Percentiles rank a stretch among this genome's conserved stretches.
Evolutionary conservation across 1,140 invertebrate species (phyloP).

Genomic region (Globodera rostochiensis): DNA sequence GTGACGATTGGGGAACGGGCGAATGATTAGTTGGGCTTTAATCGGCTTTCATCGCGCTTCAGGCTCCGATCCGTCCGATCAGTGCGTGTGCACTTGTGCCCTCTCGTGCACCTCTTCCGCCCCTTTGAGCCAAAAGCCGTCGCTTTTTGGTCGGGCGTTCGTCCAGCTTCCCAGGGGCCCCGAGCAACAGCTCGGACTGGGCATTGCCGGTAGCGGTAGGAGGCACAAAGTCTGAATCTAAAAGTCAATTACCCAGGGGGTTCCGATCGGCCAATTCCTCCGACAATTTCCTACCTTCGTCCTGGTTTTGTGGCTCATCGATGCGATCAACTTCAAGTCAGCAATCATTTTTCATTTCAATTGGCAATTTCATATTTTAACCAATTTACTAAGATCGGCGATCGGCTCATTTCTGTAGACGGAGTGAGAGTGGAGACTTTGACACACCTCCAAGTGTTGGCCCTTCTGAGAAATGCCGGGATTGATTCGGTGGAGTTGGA

Average conservation of each 20-base stretch:
- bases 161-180: constrained; percentile 27
- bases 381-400: constrained; percentile 73
- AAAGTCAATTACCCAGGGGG: constrained; percentile 68
- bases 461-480: constrained; percentile 76
- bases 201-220: constrained; percentile 42
- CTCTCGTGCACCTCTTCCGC: neutral
- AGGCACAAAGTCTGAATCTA: constrained; percentile 13
- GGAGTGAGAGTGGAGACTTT: constrained; percentile 77
- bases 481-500: constrained; percentile 74
- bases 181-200: constrained; percentile 43
- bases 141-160: constrained; percentile 21
- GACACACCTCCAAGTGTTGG: constrained; percentile 78
- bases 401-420: constrained; percentile 79
- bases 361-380: constrained; percentile 58
- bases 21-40: neutral
- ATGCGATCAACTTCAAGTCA: constrained; percentile 68
- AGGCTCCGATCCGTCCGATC: neutral
- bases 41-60: neutral
- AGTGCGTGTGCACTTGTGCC: constrained; percentile 1
- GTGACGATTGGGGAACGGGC: too few species aligned
- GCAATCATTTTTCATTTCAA: constrained; percentile 62
- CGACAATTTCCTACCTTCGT: constrained; percentile 71
- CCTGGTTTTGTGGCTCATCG: constrained; percentile 71
- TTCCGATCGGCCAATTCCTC: constrained; percentile 70
- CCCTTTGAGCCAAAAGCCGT: neutral